These are phyloP conservation scores for Montipora cactus DNA, from an alignment of 64 coral and sea anemone genomes.

Conservation along the genomic window DNA sequence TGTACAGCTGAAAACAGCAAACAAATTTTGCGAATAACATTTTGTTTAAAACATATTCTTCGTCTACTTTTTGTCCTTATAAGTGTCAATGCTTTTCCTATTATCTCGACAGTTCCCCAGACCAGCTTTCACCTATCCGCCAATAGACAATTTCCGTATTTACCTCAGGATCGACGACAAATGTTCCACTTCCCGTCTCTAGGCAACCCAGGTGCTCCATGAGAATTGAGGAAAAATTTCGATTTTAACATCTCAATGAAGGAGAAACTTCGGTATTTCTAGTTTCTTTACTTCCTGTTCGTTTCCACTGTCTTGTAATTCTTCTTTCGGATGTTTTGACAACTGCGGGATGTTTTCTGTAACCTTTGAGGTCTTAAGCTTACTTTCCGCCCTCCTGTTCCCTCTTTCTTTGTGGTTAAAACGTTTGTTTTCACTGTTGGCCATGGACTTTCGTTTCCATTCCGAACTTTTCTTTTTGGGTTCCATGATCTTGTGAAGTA, in stretches of 20 bases:
- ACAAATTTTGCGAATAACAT: background rate
- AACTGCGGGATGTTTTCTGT: background rate
- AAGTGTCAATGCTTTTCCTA: background rate
- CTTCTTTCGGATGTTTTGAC: background rate
- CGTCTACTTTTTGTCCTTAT: background rate
- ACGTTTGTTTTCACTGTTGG: conserved; percentile 15
- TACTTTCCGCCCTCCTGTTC: background rate
- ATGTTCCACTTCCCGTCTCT: conserved; percentile 18
- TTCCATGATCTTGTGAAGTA: conserved; percentile 73
- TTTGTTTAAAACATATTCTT: background rate
- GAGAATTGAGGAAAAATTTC: background rate
- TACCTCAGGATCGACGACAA: background rate
- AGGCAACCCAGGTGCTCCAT: background rate
- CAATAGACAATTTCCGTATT: conserved; percentile 15
- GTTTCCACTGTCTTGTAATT: background rate
- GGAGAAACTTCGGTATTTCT: conserved; percentile 36
- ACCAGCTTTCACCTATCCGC: background rate
- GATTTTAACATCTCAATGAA: background rate
- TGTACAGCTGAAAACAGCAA: background rate
- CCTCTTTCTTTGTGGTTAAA: conserved; percentile 11
- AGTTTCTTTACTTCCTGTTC: conserved; percentile 3
- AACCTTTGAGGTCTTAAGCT: background rate
- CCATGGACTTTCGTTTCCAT: background rate
- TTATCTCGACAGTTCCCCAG: background rate
- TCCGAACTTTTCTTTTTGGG: background rate